Base-by-base conservation (phyloP, 2,797 vertebrate species). In the Acanthis flammea region DNA sequence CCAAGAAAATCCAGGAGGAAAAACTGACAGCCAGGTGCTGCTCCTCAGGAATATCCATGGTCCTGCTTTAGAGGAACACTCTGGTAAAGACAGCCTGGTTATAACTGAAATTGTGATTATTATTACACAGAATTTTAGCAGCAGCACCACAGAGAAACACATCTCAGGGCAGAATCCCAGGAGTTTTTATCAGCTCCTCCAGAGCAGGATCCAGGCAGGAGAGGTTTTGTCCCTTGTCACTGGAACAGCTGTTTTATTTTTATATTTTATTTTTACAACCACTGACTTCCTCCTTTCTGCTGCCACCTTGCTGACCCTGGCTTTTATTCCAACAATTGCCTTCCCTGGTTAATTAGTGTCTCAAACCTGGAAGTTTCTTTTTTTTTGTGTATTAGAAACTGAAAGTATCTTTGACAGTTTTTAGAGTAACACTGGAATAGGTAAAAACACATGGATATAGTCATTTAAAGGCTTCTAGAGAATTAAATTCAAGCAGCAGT, bases 91-190 rank as follows among this genome's bases (percentile, higher is more conserved):
- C 6, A 1, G 30, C 35, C 42, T n/a, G 18, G 10, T 27, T 21
- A 7, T 12, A n/a, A 5, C 3, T 7, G 6, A 51, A 75, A 88
- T 50, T 42, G 50, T 41, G 62, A 68, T 57, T 48, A 50, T 57
- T 48, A 50, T 55, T 14, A 27, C 61, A 79, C 24, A 19, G 24
- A 81, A 63, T 30, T 61, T 68, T 54, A 75, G 22, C 8, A 35
- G 47, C n/a, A 23, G 2, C 28, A 14, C 45, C 14, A 2, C 7
- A 31, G 51, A 58, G 39, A 71, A 75, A 66, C 0, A 0, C 12
- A 77, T 17, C 57, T 66, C 68, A 50, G 31, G 41, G 75, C 12
- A 61, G 22, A 55, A 77, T 23, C 35, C 42, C 57, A 0, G 0
- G 31, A 48, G 6, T 35, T 51, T 57, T 58, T 19, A 30, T 33